Evolutionary conservation across 1,140 invertebrate genomes (phyloP).

Genomic region (Plectrocnemia conspersa): DNA sequence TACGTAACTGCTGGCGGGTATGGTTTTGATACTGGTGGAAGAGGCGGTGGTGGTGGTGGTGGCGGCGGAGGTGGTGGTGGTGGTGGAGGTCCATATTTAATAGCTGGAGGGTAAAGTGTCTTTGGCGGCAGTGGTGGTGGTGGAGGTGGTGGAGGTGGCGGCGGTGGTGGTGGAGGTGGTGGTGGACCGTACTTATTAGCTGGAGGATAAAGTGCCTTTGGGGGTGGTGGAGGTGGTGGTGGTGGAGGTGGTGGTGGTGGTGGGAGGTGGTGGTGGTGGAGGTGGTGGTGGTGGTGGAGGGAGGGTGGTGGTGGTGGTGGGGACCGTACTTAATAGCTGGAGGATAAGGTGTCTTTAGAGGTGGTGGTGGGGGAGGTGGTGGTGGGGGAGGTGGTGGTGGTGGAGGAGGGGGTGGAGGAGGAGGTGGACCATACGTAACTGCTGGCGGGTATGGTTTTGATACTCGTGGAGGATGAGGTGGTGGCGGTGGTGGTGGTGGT

Average conservation of each 20-base stretch:
- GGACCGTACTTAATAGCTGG: no score
- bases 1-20: constrained; percentile 17
- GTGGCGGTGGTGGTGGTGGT: constrained; percentile 32
- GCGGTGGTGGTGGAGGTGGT: neutral
- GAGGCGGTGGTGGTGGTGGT: neutral
- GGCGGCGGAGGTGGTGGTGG: no score
- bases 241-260: constrained; percentile 29
- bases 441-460: neutral
- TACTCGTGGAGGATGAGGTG: neutral
- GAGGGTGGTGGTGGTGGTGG: constrained; percentile 8
- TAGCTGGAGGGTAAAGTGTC: neutral
- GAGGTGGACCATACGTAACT: neutral
- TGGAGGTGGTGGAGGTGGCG: neutral
- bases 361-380: neutral
- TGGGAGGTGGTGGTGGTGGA: no score
- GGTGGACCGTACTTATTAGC: constrained; percentile 13
- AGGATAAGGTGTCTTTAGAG: no score
- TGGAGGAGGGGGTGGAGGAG: neutral
- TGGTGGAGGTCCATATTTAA: neutral
- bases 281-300: neutral
- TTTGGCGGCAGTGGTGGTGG: neutral
- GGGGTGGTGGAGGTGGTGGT: constrained; percentile 12
- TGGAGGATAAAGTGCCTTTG: constrained; percentile 16
- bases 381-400: neutral
- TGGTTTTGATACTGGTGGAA: neutral